Base-by-base conservation (phyloP, 1,140 invertebrate species). In the Trichoplusia ni region DNA sequence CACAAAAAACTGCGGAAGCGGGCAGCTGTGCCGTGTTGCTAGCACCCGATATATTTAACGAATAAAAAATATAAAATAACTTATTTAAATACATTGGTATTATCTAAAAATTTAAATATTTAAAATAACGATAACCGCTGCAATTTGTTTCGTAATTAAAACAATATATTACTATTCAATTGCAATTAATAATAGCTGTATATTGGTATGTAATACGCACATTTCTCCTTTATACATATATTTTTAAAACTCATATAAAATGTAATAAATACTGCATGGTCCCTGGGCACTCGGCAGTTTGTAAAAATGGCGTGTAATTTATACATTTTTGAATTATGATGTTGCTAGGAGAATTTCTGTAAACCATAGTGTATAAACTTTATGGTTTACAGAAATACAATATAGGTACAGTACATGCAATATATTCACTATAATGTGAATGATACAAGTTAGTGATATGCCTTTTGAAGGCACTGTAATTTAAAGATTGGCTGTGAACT, bases 1-100 rank as follows among this genome's bases (percentile, higher is more conserved):
- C 46, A 49, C 25, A 49, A 47, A 46, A 47, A 31, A 29, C 29
- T 21, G 19, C 51, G 58, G 58, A 61, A 61, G 44, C 21, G 40
- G 33, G 31, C 58, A 61, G 58, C 44, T 61, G 58, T 49, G 42
- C 18, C 7, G 14, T 14, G 18, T 21, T 29, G 18, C 25, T 9
- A 9, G 23, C n/a, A n/a, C n/a, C 8, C 25, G 25, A 49, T 49
- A 16, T 49, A 8, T 29, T 49, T n/a, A 5, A 29, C 23, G n/a
- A 9, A n/a, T 3, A 47, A 29, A 29, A 31, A 31, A 29, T 16
- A 7, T 27, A 29, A 16, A 6, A 4, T 31, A 5, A 31, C 13
- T 49, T 25, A 49, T 49, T 49, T 14, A n/a, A n/a, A 49, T 49
- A 21, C 18, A 21, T 18, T 4, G n/a, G 4, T 14, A 49, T 31